Evolutionary conservation across 2,888 invertebrate species (phyloP).

Genomic region (Sphecodes monilicornis): DNA sequence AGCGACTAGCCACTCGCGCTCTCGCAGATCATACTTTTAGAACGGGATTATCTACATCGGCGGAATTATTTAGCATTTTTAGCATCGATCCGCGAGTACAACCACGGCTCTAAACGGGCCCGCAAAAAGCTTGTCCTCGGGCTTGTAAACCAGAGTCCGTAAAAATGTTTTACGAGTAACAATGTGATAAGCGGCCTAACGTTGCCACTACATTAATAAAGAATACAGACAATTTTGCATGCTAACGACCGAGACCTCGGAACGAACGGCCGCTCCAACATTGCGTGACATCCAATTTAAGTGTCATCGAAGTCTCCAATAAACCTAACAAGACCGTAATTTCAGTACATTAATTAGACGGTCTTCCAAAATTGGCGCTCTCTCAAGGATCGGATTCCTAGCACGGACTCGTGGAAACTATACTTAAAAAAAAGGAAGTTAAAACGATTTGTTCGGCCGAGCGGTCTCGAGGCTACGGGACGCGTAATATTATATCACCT

Average conservation of each 20-base stretch:
- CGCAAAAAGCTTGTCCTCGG: neutral
- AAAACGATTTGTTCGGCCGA: neutral
- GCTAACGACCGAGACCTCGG: neutral
- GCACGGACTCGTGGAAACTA: no score
- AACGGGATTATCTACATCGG: slow-evolving; percentile 1
- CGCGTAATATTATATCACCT: slow-evolving; percentile 6
- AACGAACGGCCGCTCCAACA: slow-evolving; percentile 4
- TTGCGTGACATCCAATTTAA: slow-evolving; percentile 15
- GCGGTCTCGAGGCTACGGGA: neutral
- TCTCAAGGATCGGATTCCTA: neutral
- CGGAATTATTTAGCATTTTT: slow-evolving; percentile 11
- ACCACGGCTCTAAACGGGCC: neutral
- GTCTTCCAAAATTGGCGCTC: neutral
- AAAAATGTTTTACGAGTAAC: slow-evolving; percentile 7
- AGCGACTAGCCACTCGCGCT: neutral
- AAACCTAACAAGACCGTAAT: slow-evolving; percentile 8
- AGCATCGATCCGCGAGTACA: neutral
- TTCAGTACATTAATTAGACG: slow-evolving; percentile 7
- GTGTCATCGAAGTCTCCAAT: slow-evolving; percentile 2
- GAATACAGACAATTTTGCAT: neutral
- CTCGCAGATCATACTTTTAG: neutral
- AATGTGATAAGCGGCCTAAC: neutral
- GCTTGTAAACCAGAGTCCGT: neutral
- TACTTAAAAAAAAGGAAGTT: neutral
- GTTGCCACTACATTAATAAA: slow-evolving; percentile 8